These are phyloP conservation scores for Drosophila borealis DNA, from an alignment of 2,888 invertebrate species.

Conservation along the genomic window DNA sequence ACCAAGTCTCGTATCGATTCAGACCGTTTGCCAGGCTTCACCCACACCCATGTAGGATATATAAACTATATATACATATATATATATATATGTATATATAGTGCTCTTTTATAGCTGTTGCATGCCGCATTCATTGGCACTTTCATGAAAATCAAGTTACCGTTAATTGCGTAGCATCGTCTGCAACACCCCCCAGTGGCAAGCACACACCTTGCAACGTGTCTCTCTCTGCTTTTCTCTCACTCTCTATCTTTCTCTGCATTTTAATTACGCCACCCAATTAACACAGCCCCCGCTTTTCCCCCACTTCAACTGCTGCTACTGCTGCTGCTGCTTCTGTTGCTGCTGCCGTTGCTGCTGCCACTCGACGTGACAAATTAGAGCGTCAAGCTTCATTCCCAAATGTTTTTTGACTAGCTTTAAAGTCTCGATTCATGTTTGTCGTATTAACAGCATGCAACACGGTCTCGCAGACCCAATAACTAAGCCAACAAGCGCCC, in stretches of 20 bases:
- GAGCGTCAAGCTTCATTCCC: slow-evolving; percentile 34
- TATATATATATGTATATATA: neutral
- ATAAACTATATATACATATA: neutral
- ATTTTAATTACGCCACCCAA: slow-evolving; percentile 73
- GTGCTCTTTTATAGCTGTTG: slow-evolving; percentile 32
- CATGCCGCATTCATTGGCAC: slow-evolving; percentile 58
- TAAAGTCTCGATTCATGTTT: slow-evolving; percentile 64
- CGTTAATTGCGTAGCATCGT: slow-evolving; percentile 59
- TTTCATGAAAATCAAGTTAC: slow-evolving; percentile 71
- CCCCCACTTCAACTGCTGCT: neutral
- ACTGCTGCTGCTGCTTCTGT: neutral
- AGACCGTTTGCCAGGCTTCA: slow-evolving; percentile 29
- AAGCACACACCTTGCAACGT: slow-evolving; percentile 6
- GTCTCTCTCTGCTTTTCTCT: neutral
- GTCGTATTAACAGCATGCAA: slow-evolving; percentile 67
- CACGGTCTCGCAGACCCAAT: slow-evolving; percentile 20
- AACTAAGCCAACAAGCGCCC: slow-evolving; percentile 74
- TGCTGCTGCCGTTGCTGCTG: neutral
- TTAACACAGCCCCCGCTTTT: slow-evolving; percentile 48
- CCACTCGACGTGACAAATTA: slow-evolving; percentile 58
- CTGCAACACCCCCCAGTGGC: slow-evolving; percentile 24
- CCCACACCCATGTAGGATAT: slow-evolving; percentile 31
- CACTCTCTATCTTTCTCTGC: slow-evolving; percentile 19
- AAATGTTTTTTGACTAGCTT: slow-evolving; percentile 47
- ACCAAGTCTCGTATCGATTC: slow-evolving; percentile 49